These are phyloP conservation scores for Oxytorus armatus DNA, from an alignment of 2,888 invertebrate genomes.

Conservation along the genomic window DNA sequence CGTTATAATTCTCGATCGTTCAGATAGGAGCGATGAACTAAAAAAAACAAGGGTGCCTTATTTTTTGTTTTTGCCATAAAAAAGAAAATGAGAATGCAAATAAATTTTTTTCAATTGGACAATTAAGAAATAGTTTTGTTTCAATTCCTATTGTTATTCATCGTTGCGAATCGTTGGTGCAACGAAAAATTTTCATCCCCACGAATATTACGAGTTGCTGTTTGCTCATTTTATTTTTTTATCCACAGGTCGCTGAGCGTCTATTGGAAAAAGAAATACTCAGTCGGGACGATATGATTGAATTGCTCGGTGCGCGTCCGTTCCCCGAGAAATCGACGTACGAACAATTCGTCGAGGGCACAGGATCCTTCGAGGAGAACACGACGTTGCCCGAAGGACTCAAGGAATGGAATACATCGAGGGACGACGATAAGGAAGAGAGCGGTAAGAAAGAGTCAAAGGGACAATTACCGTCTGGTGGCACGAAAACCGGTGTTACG, in stretches of 20 bases:
- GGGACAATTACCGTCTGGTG: constrained; percentile 41
- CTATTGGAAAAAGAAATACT: constrained; percentile 97
- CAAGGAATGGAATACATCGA: constrained; percentile 96
- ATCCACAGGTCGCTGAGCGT: constrained; percentile 91
- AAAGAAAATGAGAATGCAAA: no score
- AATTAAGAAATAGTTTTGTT: no score
- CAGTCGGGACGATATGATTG: constrained; percentile 98
- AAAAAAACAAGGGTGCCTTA: no score
- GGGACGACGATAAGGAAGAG: constrained; percentile 80
- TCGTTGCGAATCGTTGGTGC: no score
- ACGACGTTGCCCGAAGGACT: constrained; percentile 97
- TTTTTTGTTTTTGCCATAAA: no score
- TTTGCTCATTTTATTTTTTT: no score
- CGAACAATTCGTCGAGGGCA: constrained; percentile 99
- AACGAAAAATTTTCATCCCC: no score
- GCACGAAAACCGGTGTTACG: constrained; percentile 31
- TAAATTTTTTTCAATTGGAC: no score
- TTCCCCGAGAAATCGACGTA: constrained; percentile 99
- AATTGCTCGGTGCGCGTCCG: constrained; percentile 96
- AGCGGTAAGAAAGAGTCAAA: constrained; percentile 59
- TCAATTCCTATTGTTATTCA: no score
- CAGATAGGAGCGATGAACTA: no score
- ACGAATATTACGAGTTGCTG: constrained; percentile 87
- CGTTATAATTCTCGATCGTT: no score
- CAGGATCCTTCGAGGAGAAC: constrained; percentile 98